These are phyloP conservation scores for Ommatoiulus sabulosus DNA, from an alignment of 2,888 invertebrate genomes.

Conservation along the genomic window DNA sequence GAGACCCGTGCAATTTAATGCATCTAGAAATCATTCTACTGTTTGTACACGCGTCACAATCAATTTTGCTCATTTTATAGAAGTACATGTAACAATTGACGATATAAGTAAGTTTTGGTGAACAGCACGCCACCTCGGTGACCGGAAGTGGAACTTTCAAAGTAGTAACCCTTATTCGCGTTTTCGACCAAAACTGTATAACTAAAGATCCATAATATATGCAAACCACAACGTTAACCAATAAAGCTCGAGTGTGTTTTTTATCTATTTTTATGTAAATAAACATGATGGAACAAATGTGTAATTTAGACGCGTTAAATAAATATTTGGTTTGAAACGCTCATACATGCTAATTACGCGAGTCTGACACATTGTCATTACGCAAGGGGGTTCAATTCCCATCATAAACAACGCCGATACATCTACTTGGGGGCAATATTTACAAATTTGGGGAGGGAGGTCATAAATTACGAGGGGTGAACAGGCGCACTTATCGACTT, in stretches of 20 bases:
- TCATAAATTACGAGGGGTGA: neutral
- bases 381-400: neutral
- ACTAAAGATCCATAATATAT: no score
- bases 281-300: neutral
- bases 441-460: neutral
- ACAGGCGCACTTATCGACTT: neutral
- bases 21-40: no score
- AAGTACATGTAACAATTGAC: no score
- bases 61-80: no score
- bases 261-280: neutral
- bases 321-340: constrained; percentile 3
- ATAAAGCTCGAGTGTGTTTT: neutral
- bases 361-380: neutral
- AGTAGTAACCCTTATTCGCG: no score
- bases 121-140: no score
- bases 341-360: neutral
- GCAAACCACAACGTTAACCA: no score
- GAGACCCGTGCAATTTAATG: no score
- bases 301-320: neutral
- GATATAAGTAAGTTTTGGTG: no score
- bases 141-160: no score
- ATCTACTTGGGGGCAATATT: neutral
- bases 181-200: no score
- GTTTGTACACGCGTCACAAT: no score
- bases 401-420: neutral